Base-by-base conservation (phyloP, 2,888 invertebrate genomes). In the Brachylomia viminalis region DNA sequence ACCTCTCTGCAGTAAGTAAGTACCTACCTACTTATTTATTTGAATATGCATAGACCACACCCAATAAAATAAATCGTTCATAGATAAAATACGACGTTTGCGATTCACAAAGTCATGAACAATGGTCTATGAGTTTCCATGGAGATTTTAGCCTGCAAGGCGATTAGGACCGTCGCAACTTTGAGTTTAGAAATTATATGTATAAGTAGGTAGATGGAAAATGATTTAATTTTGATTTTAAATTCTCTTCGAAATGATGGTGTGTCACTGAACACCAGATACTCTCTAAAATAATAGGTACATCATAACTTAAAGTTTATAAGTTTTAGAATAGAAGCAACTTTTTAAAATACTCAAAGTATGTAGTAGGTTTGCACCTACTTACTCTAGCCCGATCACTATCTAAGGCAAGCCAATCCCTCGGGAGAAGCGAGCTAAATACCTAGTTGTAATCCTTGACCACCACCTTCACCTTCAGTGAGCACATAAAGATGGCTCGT, bases 11-110 rank as follows among this genome's bases (percentile, higher is more conserved):
- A 20, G 15, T 8, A n/a, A n/a, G n/a, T n/a, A n/a, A n/a, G n/a
- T n/a, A n/a, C n/a, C n/a, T n/a, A 27, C 13, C 27, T 30, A 15
- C 5, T 3, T 45, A 45, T 23, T 61, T 23, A 4, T 62, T 47
- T 33, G 17, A n/a, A 62, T 7, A 20, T 56, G 13, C 30, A 38
- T 52, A 42, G 0, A 23, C 4, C 20, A 52, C 7, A n/a, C n/a
- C n/a, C n/a, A 23, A 38, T 38, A 54, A 79, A 68, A 47, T 54
- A 76, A 52, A 66, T 62, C 47, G 17, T 54, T 45, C 27, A 27
- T 20, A 45, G 13, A 67, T 33, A 54, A 79, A 72, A 47, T 47
- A 73, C 62, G 58, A 56, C 61, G 38, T 67, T 54, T 47, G 8
- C 17, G 6, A 62, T 67, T 67, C 52, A 61, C 17, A 52, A 38